Percentiles rank a stretch among this genome's conserved stretches.
phyloP scores from a whole-genome alignment of 2,888 invertebrate species.

The Drosophila helvetica region DNA sequence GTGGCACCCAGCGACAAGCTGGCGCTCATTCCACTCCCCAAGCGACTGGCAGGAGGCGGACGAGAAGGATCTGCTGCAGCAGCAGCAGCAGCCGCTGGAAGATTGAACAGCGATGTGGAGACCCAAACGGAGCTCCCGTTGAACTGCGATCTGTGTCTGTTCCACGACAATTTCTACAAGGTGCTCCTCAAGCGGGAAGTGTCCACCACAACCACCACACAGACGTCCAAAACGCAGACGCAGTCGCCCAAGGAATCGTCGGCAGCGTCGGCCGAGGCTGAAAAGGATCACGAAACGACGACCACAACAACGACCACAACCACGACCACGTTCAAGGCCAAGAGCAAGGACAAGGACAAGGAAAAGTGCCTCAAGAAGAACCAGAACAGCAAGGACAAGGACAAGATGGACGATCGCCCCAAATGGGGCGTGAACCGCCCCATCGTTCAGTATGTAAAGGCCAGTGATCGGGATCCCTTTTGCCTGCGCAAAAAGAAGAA shows the following conservation, averaged over 20 bases:
- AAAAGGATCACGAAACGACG: slow-evolving; percentile 81
- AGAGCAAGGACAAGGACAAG: slow-evolving; percentile 78
- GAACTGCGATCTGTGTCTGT: slow-evolving; percentile 82
- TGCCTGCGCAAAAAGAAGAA: slow-evolving; percentile 87
- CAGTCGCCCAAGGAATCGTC: slow-evolving; percentile 71
- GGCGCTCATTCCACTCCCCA: slow-evolving; percentile 72
- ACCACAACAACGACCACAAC: slow-evolving; percentile 83
- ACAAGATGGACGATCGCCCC: slow-evolving; percentile 87
- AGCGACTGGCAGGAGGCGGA: slow-evolving; percentile 24
- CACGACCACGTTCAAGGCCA: slow-evolving; percentile 81
- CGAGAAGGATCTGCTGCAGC: not conserved
- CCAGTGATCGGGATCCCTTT: slow-evolving; percentile 95
- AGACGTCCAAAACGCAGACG: slow-evolving; percentile 80
- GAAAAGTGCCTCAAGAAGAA: slow-evolving; percentile 65
- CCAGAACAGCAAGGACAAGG: slow-evolving; percentile 61
- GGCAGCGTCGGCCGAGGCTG: slow-evolving; percentile 50
- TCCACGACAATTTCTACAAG: slow-evolving; percentile 84
- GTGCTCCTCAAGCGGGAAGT: slow-evolving; percentile 83
- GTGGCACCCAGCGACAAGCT: slow-evolving; percentile 51
- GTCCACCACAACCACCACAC: slow-evolving; percentile 83
- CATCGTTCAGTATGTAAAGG: slow-evolving; percentile 92
- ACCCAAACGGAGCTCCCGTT: slow-evolving; percentile 83
- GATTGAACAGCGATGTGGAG: slow-evolving; percentile 74
- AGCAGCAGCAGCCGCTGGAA: not conserved
- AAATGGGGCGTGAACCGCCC: slow-evolving; percentile 92